Evolutionary conservation across 2,797 vertebrate species (phyloP).

Genomic region (Agapornis canus): DNA sequence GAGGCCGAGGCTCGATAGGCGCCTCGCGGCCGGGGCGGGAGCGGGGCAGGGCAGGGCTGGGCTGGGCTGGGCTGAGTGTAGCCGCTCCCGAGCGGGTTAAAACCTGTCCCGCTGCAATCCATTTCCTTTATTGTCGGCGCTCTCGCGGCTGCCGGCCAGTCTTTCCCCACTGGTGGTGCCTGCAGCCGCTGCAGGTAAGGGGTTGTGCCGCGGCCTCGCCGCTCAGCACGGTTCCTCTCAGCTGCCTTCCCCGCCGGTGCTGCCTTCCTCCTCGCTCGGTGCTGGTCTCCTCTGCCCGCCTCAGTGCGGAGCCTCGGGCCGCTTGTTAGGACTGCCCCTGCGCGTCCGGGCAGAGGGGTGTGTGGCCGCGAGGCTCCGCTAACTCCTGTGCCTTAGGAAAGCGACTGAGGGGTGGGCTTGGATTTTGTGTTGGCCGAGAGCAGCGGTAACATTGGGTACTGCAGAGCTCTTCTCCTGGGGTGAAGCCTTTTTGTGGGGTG

Average conservation of each 20-base stretch:
- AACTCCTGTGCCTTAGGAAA: fast-evolving
- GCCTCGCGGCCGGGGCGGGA: background rate
- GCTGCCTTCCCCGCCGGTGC: background rate
- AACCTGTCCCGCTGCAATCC: fast-evolving
- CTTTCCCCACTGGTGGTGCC: fast-evolving
- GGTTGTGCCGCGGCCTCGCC: background rate
- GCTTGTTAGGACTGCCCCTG: fast-evolving
- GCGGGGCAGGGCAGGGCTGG: background rate
- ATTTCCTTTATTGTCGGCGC: fast-evolving
- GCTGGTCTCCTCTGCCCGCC: background rate
- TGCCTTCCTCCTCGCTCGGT: too few relatives aligned
- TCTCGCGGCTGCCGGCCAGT: too few relatives aligned
- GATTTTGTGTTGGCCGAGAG: background rate
- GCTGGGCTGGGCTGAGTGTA: background rate
- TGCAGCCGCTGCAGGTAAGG: background rate
- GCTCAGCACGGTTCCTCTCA: background rate
- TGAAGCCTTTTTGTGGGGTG: fast-evolving
- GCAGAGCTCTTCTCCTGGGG: fast-evolving
- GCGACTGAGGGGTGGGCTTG: fast-evolving
- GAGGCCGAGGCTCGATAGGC: background rate
- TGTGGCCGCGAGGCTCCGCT: fast-evolving
- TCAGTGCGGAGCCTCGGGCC: fast-evolving
- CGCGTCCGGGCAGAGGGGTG: fast-evolving
- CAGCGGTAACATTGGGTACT: fast-evolving
- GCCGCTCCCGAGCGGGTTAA: background rate